These are phyloP conservation scores for Sebastes alutus DNA, from an alignment of 2,797 vertebrate genomes.

Conservation along the genomic window DNA sequence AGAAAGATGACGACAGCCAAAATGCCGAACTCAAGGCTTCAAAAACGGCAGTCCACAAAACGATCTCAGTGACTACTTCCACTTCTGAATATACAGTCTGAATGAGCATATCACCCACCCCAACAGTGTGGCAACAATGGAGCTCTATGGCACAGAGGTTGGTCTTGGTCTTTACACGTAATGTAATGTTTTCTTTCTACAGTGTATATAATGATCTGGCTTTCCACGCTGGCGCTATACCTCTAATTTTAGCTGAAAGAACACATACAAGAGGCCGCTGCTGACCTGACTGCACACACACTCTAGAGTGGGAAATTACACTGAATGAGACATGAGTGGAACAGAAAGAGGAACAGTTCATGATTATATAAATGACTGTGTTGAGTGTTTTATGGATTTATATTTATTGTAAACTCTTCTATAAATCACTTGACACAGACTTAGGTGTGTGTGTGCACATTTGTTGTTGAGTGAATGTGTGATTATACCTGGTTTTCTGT, in stretches of 20 bases:
- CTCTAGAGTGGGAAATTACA: conserved; percentile 10
- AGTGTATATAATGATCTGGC: neutral
- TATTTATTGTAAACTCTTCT: neutral
- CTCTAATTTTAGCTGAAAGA: conserved; percentile 36
- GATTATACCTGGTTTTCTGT: neutral
- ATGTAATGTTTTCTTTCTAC: neutral
- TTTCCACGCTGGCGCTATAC: neutral
- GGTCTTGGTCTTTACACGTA: neutral
- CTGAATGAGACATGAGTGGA: neutral
- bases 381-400: conserved; percentile 19
- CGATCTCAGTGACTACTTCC: too few species aligned
- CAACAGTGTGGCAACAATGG: too few species aligned
- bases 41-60: too few species aligned
- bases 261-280: conserved; percentile 9
- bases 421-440: neutral
- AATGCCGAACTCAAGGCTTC: too few species aligned
- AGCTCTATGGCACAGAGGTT: too few species aligned
- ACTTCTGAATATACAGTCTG: too few species aligned
- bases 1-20: too few species aligned
- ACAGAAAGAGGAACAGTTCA: conserved; percentile 31
- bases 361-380: conserved; percentile 5
- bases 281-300: conserved; percentile 4
- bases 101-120: too few species aligned
- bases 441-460: neutral
- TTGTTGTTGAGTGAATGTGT: neutral